phyloP scores from a whole-genome alignment of 2,888 invertebrate genomes.

The Xestoiulus laeticollis region DNA sequence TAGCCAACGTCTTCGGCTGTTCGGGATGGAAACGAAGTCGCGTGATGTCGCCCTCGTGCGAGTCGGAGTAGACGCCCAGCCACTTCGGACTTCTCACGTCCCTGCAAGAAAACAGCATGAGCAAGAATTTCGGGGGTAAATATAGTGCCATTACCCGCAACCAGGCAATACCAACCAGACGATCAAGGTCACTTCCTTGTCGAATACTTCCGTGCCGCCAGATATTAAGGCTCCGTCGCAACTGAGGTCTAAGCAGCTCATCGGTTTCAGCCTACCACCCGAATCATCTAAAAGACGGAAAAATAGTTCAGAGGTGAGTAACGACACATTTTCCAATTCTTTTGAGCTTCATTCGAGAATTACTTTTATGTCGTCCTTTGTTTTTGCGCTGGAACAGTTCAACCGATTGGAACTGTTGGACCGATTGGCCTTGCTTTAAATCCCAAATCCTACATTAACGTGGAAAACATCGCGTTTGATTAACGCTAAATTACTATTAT shows the following conservation, averaged over 20 bases:
- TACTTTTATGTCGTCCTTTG: background rate
- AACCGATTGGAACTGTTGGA: slow-evolving; percentile 44
- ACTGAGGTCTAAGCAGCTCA: slow-evolving; percentile 57
- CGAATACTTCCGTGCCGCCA: slow-evolving; percentile 57
- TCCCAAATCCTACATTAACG: slow-evolving; percentile 44
- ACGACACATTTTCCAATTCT: background rate
- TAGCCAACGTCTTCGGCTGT: slow-evolving; percentile 74
- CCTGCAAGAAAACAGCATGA: background rate
- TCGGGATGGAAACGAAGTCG: slow-evolving; percentile 77
- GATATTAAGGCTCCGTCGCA: slow-evolving; percentile 54
- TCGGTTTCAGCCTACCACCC: slow-evolving; percentile 53
- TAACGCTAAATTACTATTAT: background rate
- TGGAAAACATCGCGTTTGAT: background rate
- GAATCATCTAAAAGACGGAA: slow-evolving; percentile 36
- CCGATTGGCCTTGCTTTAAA: background rate
- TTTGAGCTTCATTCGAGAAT: background rate
- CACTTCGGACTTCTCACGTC: slow-evolving; percentile 51
- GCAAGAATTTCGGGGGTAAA: background rate
- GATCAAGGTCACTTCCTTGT: slow-evolving; percentile 57
- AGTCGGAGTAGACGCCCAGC: slow-evolving; percentile 58
- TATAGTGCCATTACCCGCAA: too few relatives aligned
- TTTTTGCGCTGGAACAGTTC: too few relatives aligned
- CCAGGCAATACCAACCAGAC: slow-evolving; percentile 53
- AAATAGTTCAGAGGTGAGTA: background rate
- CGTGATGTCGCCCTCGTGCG: slow-evolving; percentile 56